Evolutionary conservation across 2,888 invertebrate species (phyloP).

Genomic region (Therioaphis trifolii): DNA sequence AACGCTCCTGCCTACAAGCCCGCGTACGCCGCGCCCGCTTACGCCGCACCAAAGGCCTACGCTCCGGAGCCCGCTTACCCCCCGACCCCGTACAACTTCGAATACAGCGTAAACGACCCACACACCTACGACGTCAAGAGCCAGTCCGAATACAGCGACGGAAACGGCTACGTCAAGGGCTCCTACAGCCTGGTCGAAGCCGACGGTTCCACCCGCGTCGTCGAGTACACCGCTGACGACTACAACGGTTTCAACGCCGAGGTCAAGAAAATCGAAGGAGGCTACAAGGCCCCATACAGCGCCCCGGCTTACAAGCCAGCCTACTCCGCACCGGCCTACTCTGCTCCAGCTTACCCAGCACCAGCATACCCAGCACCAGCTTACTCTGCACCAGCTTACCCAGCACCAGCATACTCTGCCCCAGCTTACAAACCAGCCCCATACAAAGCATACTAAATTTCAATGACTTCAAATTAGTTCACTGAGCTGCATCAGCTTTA

Average conservation of each 20-base stretch:
- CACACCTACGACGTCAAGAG: conserved; percentile 52
- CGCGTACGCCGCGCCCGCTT: background rate
- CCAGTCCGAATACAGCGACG: conserved; percentile 55
- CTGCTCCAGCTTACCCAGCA: conserved; percentile 30
- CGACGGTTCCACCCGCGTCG: conserved; percentile 49
- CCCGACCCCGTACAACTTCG: conserved; percentile 48
- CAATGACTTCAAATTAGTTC: background rate
- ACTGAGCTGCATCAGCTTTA: background rate
- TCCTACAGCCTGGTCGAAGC: conserved; percentile 49
- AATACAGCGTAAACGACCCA: conserved; percentile 57
- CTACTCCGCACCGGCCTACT: conserved; percentile 13
- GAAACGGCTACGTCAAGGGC: conserved; percentile 63
- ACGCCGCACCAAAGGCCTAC: conserved; percentile 56
- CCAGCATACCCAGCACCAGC: too few relatives aligned
- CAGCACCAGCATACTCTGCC: too few relatives aligned
- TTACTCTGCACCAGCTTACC: conserved; percentile 13
- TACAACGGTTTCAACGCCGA: conserved; percentile 61
- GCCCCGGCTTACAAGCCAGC: too few relatives aligned
- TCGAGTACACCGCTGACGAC: conserved; percentile 62
- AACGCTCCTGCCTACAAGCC: background rate
- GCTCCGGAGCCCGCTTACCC: background rate
- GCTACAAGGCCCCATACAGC: background rate
- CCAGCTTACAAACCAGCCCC: conserved; percentile 69
- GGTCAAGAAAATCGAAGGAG: conserved; percentile 60
- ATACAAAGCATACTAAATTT: conserved; percentile 48